Evolutionary conservation across 2,888 invertebrate species (phyloP).

Genomic region (Mimas tiliae): DNA sequence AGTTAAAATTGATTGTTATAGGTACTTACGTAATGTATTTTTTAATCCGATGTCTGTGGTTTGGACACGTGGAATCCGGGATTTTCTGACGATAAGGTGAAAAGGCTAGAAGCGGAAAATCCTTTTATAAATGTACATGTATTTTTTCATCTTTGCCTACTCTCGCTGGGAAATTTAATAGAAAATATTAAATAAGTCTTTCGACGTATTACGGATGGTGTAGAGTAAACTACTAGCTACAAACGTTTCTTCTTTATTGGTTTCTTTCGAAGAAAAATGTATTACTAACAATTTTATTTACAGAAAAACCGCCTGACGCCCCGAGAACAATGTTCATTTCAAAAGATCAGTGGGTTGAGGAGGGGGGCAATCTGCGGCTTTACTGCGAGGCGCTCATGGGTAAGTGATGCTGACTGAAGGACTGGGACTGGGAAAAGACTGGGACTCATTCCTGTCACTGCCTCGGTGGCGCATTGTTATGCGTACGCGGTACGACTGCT

Average conservation of each 20-base stretch:
- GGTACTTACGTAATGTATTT: too few relatives aligned
- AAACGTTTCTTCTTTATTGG: slow-evolving; percentile 11
- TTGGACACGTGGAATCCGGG: too few relatives aligned
- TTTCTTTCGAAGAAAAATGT: slow-evolving; percentile 42
- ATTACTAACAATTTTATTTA: slow-evolving; percentile 47
- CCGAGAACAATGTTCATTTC: slow-evolving; percentile 88
- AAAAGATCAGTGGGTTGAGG: slow-evolving; percentile 85
- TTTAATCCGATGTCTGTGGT: too few relatives aligned
- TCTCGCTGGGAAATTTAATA: too few relatives aligned
- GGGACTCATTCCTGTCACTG: background rate
- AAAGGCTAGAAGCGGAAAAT: too few relatives aligned
- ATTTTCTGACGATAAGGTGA: too few relatives aligned
- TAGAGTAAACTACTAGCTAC: background rate
- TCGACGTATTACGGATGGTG: background rate
- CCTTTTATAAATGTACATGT: too few relatives aligned
- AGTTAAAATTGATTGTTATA: too few relatives aligned
- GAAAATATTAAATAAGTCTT: background rate
- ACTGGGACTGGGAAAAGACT: background rate
- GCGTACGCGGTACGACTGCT: too few relatives aligned
- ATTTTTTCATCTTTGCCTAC: too few relatives aligned
- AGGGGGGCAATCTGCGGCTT: slow-evolving; percentile 86
- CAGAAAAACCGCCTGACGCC: slow-evolving; percentile 87
- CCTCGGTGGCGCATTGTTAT: too few relatives aligned
- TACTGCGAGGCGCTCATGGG: slow-evolving; percentile 93
- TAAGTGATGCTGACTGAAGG: slow-evolving; percentile 59